Base-by-base conservation (phyloP, 2,113 vertebrate species). In the Penelope pileata region DNA sequence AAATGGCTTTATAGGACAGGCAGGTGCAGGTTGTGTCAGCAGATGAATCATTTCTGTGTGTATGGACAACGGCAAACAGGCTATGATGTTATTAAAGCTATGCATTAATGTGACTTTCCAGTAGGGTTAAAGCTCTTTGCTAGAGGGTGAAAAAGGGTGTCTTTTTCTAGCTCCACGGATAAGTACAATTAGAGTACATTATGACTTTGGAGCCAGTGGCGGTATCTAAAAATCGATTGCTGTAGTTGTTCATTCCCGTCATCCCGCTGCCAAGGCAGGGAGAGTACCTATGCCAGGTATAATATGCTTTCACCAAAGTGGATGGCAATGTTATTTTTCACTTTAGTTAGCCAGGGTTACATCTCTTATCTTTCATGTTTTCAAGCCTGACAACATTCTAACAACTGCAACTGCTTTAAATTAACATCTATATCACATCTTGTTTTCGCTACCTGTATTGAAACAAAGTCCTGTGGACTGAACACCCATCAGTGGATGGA, bases 31-130 rank as follows among this genome's bases (percentile, higher is more conserved):
- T 29, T 3, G 0, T 23, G 13, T 48, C 47, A 59, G 43, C 38
- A 84, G 56, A 82, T 30, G 40, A 67, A 78, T 78, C 74, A 70
- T 30, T 83, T 93, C 84, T 78, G 27, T n/a, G 29, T 3, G 1
- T 21, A 54, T 5, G 24, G 40, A 68, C 29, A 56, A 56, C 23
- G 11, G 60, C 68, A 91, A 91, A 27, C 34, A 51, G 50, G 26
- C n/a, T 30, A 32, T 34, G 54, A 40, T 42, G 38, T 74, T 88
- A 91, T 87, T 91, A 88, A 96, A 92, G 14, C 70, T 80, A 62
- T 80, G 63, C 48, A 87, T 89, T 74, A 67, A 83, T n/a, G 10
- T 21, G 38, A 21, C 64, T 83, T 27, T 59, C 47, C 79, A 90
- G 34, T 43, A 68, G 42, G 42, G 59, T 67, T 81, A 70, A 91